Evolutionary conservation across 2,113 vertebrate species (phyloP), one percentile per base, ranked within the genome.

Genomic region (Aramus guarauna): DNA sequence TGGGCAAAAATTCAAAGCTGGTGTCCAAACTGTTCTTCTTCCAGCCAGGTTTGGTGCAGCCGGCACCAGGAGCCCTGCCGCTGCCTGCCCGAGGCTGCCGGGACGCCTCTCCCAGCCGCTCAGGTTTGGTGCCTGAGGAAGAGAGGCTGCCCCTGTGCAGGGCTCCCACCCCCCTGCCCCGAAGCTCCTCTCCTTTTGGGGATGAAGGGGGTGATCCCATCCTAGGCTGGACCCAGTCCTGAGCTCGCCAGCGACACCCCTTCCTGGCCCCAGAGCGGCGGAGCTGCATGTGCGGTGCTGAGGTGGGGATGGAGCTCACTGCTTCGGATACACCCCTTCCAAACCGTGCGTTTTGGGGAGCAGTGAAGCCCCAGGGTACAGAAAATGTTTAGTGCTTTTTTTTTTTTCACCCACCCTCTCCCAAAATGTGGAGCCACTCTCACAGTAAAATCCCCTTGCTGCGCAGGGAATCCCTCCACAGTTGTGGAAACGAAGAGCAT

Each of bases 231-330:
- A n/a, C 3, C 60, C 23, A 2, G 24, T 24, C 9, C 72, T 39
- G 67, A 39, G 68, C 68, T 79, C 29, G 17, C 9, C 24, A 36
- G 29, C 9, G 0, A 2, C 6, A 34, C 36, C 36, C 6, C 11
- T 29, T 60, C 13, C 73, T 12, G 0, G 5, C 26, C 9, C 26
- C 4, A 1, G 58, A 10, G 76, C 0, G 1, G 19, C 6, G 1
- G 52, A 72, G 5, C 32, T 1, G 7, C n/a, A 5, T 9, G 67
- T 8, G 72, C 4, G 1, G 12, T 37, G 72, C 74, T 2, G 12
- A 26, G 77, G 20, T 14, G 73, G 27, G 52, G 27, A 62, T 1
- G 11, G 69, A 53, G 85, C 80, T 55, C 37, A 2, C 39, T 50
- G 72, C 68, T 19, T 4, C 64, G 43, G 15, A 62, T 2, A 9